Conservation (phyloP, 2,797 vertebrate genomes). For the Tapirus indicus region DNA sequence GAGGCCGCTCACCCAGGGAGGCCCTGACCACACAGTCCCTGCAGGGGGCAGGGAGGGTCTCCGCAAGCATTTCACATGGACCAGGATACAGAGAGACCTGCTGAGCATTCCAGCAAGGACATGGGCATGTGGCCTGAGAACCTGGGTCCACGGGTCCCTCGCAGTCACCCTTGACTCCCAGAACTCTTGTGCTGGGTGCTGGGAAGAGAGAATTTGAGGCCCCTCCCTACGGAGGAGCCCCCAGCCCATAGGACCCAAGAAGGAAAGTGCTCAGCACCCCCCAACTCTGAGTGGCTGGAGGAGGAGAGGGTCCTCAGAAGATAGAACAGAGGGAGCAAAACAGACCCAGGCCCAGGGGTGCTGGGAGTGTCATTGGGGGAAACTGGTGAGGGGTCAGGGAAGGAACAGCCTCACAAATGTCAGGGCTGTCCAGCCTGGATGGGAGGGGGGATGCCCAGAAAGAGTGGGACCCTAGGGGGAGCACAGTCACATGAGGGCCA, state of each 20-base stretch:
- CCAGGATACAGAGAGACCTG: background rate
- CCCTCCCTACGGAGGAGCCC: background rate
- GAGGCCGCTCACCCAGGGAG: background rate
- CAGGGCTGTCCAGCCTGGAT: no score
- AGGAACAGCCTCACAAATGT: no score
- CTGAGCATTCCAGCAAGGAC: accelerated
- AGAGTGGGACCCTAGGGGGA: no score
- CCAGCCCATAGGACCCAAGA: background rate
- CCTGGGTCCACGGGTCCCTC: background rate
- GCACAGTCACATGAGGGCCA: no score
- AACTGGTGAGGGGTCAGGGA: no score
- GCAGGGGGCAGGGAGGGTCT: background rate
- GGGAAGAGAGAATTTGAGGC: background rate
- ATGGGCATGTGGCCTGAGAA: background rate
- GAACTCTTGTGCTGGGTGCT: background rate
- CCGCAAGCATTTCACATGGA: background rate
- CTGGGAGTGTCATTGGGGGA: background rate
- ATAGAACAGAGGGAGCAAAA: background rate
- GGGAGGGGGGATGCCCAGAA: no score
- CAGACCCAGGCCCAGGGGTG: background rate
- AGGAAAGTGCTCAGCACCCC: background rate
- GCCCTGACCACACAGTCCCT: background rate
- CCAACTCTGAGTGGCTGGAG: background rate
- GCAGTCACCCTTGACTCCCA: background rate
- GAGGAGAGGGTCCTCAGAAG: background rate